Evolutionary conservation across 1,140 invertebrate species (phyloP).

Genomic region (Drosophila grimshawi): DNA sequence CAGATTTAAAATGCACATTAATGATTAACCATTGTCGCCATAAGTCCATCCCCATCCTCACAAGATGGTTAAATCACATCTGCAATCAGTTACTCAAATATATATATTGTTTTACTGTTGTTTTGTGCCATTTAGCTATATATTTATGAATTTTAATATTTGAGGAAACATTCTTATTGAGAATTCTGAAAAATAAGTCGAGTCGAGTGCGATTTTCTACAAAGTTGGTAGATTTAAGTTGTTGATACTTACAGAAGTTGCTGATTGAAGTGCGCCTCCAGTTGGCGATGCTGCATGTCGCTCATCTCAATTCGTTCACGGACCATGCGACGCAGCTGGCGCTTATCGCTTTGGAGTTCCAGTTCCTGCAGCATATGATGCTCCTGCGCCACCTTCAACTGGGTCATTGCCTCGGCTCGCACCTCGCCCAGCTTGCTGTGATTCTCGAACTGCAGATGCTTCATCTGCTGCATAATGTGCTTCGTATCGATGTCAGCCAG

Average conservation of each 20-base stretch:
- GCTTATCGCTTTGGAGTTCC: slow-evolving; percentile 92
- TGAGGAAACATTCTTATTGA: no score
- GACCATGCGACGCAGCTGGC: slow-evolving; percentile 89
- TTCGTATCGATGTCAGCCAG: slow-evolving; percentile 94
- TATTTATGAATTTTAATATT: no score
- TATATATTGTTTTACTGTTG: no score
- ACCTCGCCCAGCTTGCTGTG: slow-evolving; percentile 87
- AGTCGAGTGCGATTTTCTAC: no score
- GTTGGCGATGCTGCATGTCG: slow-evolving; percentile 77
- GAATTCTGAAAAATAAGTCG: no score
- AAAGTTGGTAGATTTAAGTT: neutral
- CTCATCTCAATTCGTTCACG: slow-evolving; percentile 88
- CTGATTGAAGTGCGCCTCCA: slow-evolving; percentile 85
- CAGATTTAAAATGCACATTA: no score
- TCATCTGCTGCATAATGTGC: slow-evolving; percentile 96
- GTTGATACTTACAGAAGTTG: slow-evolving; percentile 86
- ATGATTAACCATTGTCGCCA: no score
- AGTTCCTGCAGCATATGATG: slow-evolving; percentile 90
- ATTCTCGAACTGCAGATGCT: slow-evolving; percentile 96
- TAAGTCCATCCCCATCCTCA: no score
- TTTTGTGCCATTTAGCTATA: no score
- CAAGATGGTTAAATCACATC: no score
- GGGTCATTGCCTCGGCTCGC: slow-evolving; percentile 89
- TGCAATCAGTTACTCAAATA: no score
- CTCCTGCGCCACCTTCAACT: slow-evolving; percentile 90